Evolutionary conservation across 2,888 invertebrate genomes (phyloP), one percentile per base, ranked within the genome.

Genomic region (Tipula unca): DNA sequence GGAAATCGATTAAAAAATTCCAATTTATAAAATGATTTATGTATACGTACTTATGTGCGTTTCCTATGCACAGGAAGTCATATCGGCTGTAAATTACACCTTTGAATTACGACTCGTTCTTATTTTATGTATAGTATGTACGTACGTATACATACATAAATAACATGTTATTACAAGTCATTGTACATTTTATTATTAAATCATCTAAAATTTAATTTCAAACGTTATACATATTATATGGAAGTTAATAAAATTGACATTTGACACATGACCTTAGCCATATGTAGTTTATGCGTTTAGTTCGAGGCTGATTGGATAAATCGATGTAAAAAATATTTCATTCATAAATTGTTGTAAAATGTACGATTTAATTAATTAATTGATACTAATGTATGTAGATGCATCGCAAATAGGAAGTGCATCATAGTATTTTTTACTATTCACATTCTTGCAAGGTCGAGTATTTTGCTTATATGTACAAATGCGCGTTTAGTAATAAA

Each of bases 241-340:
- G 25, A 69, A 69, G 25, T 69, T 69, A 69, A 69, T 69, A 69
- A 69, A 69, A 69, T 69, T 69, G 25, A 69, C 69, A 10, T 69
- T 69, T 69, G 25, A 25, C 69, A 1, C 69, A 25, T 69, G 69
- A 69, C 69, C 69, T 69, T 69, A 8, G 25, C 8, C 69, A 69
- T 25, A 69, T 25, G 13, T 69, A 69, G 25, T 69, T 69, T 54
- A 54, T 8, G 17, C 17, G 48, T 6, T 17, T 69, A 69, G 25
- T 69, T 20, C 69, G 69, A 69, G 69, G 69, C 69, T 69, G 69
- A 69, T 69, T 69, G 69, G 69, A 69, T 69, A 69, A 69, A 69
- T 25, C 69, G 69, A 25, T 69, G 69, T 69, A 69, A 69, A 48
- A 48, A 20, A 69, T 48, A 3, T 25, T 69, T 69, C 69, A 69